Evolutionary conservation across 2,888 invertebrate genomes (phyloP).

Genomic region (Drosophila kambysellisi): DNA sequence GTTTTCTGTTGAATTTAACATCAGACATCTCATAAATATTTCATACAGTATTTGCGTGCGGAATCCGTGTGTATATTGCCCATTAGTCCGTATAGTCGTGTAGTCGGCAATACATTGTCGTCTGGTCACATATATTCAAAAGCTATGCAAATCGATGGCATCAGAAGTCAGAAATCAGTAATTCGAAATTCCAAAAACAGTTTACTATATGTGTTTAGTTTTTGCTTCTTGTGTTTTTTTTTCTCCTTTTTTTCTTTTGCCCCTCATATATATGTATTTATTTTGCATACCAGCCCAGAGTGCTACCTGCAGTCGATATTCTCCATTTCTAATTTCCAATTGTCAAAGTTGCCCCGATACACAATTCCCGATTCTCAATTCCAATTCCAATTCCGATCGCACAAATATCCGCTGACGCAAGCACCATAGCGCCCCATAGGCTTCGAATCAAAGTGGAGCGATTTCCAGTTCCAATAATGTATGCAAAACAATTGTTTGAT

Average conservation of each 20-base stretch:
- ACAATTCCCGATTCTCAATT: slow-evolving; percentile 29
- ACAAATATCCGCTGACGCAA: slow-evolving; percentile 63
- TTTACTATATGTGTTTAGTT: slow-evolving; percentile 48
- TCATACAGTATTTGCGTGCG: slow-evolving; percentile 54
- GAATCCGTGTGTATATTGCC: slow-evolving; percentile 17
- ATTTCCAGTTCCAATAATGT: slow-evolving; percentile 3
- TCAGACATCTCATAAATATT: slow-evolving; percentile 75
- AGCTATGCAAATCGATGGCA: slow-evolving; percentile 69
- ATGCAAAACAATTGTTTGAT: slow-evolving; percentile 4
- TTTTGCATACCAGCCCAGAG: slow-evolving; percentile 41
- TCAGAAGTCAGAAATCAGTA: slow-evolving; percentile 61
- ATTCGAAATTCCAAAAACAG: slow-evolving; percentile 43
- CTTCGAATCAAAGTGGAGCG: slow-evolving; percentile 15
- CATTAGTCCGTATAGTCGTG: slow-evolving; percentile 1
- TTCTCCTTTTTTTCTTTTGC: not conserved
- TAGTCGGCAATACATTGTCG: slow-evolving; percentile 25
- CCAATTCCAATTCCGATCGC: slow-evolving; percentile 30
- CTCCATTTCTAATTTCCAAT: slow-evolving; percentile 36
- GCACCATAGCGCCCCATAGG: slow-evolving; percentile 3
- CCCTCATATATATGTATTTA: not conserved
- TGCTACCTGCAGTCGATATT: slow-evolving; percentile 52
- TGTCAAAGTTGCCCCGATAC: slow-evolving; percentile 16
- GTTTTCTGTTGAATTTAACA: slow-evolving; percentile 72
- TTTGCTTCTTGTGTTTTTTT: slow-evolving; percentile 10
- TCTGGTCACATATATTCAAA: slow-evolving; percentile 59